Percentiles rank a stretch among this genome's conserved stretches.
Evolutionary conservation across 2,113 vertebrate genomes (phyloP).

Genomic region (Centropus bengalensis): DNA sequence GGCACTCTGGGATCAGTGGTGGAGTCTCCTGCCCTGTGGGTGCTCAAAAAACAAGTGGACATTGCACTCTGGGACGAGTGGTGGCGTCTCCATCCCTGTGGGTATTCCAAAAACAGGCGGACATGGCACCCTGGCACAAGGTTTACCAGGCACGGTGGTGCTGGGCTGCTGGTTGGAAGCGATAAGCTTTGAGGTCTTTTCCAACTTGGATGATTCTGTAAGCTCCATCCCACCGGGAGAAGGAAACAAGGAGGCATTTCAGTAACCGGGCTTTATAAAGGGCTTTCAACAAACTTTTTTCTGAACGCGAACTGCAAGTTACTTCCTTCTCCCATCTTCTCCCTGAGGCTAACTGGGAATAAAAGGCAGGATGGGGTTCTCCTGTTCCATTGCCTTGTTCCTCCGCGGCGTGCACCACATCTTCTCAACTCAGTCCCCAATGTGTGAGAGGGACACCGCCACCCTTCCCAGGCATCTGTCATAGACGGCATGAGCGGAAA

Average conservation of each 20-base stretch:
- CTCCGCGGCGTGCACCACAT: not conserved
- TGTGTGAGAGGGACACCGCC: slow-evolving; percentile 75
- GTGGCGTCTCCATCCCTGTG: too few relatives aligned
- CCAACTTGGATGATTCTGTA: too few relatives aligned
- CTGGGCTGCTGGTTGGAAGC: too few relatives aligned
- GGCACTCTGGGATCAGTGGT: too few relatives aligned
- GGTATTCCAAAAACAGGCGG: too few relatives aligned
- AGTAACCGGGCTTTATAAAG: not conserved
- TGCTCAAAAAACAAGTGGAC: too few relatives aligned
- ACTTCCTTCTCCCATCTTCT: not conserved
- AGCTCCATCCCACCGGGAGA: not conserved
- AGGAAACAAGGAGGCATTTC: not conserved
- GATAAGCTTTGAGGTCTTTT: too few relatives aligned
- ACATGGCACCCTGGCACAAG: too few relatives aligned
- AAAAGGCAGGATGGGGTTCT: not conserved
- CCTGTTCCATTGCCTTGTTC: not conserved
- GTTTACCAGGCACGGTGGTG: too few relatives aligned
- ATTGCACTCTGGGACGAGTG: too few relatives aligned
- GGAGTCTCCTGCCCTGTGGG: too few relatives aligned
- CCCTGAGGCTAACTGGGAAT: not conserved
- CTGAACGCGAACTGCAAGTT: not conserved
- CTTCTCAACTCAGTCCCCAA: slow-evolving; percentile 61
- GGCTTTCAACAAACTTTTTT: not conserved
- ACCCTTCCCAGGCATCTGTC: slow-evolving; percentile 74
- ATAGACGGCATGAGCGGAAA: slow-evolving; percentile 65